Conservation (phyloP, 2,797 vertebrate genomes). For the Pseudomugil gertrudae region DNA sequence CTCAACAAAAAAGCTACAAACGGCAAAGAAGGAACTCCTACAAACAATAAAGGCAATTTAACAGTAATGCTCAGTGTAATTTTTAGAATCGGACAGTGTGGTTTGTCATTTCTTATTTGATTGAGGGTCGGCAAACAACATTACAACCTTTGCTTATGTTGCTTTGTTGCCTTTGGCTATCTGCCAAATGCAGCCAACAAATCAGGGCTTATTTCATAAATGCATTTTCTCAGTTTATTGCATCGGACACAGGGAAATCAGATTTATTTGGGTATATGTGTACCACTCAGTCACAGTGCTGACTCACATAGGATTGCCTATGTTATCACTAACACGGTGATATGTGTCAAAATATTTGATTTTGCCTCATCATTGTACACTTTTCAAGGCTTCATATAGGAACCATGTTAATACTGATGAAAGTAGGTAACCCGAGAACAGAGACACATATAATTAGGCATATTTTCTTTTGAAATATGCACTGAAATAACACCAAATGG, state of each 20-base stretch:
- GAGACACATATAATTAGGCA: slow-evolving; percentile 49
- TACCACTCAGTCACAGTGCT: slow-evolving; percentile 44
- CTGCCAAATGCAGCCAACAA: slow-evolving; percentile 75
- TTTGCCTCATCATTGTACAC: slow-evolving; percentile 13
- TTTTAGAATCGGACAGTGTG: slow-evolving; percentile 77
- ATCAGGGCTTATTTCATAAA: slow-evolving; percentile 78
- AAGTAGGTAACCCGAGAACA: slow-evolving; percentile 27
- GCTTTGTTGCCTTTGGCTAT: slow-evolving; percentile 78
- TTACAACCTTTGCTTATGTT: slow-evolving; percentile 78
- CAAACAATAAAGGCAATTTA: slow-evolving; percentile 79
- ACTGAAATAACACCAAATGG: slow-evolving; percentile 49
- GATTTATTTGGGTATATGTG: slow-evolving; percentile 72
- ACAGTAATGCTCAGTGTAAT: slow-evolving; percentile 75
- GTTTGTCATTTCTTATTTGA: slow-evolving; percentile 84
- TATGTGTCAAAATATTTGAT: slow-evolving; percentile 20
- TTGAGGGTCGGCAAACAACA: slow-evolving; percentile 76
- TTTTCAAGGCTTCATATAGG: slow-evolving; percentile 32
- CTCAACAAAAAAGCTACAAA: slow-evolving; percentile 37
- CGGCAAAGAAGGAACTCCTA: slow-evolving; percentile 68
- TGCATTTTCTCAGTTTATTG: slow-evolving; percentile 69
- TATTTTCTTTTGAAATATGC: slow-evolving; percentile 57
- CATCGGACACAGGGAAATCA: slow-evolving; percentile 64
- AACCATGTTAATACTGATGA: slow-evolving; percentile 34
- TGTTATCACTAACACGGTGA: slow-evolving; percentile 30
- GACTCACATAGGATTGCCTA: slow-evolving; percentile 41